phyloP scores from a whole-genome alignment of 2,797 vertebrate genomes.

The Paguma larvata region DNA sequence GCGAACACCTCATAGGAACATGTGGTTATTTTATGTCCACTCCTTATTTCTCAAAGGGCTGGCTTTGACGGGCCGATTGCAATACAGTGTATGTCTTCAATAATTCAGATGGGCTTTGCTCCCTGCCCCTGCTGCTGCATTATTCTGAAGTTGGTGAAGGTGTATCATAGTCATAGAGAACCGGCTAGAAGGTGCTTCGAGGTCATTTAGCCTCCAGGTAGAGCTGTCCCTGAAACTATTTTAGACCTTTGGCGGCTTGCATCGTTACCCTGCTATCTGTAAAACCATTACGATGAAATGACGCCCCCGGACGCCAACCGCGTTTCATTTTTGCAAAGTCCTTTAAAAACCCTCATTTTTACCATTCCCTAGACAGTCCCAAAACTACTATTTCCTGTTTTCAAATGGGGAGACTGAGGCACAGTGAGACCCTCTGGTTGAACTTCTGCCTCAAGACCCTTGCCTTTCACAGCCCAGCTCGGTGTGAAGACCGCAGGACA shows the following conservation, averaged over 20 bases:
- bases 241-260: constrained; percentile 3
- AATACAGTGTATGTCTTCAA: neutral
- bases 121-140: neutral
- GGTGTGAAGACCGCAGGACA: neutral
- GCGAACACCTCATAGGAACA: constrained; percentile 16
- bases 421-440: neutral
- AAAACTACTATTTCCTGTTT: constrained; percentile 34
- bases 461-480: neutral
- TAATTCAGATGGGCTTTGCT: neutral
- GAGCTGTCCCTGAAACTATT: constrained; percentile 67
- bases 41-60: constrained; percentile 8
- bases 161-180: neutral
- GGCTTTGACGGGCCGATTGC: neutral
- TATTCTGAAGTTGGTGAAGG: constrained; percentile 43
- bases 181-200: constrained; percentile 56
- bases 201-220: constrained; percentile 64
- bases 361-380: neutral
- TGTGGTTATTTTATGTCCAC: neutral
- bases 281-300: neutral
- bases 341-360: neutral
- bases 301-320: neutral
- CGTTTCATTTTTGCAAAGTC: constrained; percentile 47
- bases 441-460: neutral
- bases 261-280: neutral
- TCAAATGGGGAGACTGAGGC: neutral